Base-by-base conservation (phyloP, 2,797 vertebrate species). In the Melopsittacus undulatus region DNA sequence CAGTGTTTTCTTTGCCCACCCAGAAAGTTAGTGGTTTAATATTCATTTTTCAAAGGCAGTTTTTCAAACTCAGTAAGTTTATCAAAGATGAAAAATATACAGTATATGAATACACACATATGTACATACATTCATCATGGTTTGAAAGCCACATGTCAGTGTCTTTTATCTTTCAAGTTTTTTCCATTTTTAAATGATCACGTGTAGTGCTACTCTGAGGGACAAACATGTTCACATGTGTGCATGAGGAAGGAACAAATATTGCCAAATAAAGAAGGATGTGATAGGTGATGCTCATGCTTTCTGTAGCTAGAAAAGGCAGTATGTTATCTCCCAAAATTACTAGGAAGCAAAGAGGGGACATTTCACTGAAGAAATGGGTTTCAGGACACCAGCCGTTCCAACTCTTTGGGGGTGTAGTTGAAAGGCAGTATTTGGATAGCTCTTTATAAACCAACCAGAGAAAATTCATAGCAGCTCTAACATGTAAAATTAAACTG, bases 1-100 rank as follows among this genome's bases (percentile, higher is more conserved):
- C 27, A 32, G 21, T 5, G 72, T 80, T 85, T 95, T 46, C 80
- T 91, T 83, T 91, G 63, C 84, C 87, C 59, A 87, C 85, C 11
- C 48, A 82, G 81, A 56, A 89, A 54, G 34, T 54, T 83, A 62
- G 70, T 64, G 43, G 8, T 94, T 95, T 95, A 75, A 69, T 92
- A 70, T 62, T 83, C 24, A 6, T 43, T 89, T 30, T 61, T 49
- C 36, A 76, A 73, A 26, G 24, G 69, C 30, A 42, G 13, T 7
- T 26, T 73, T 34, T 81, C 40, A 48, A 54, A 70, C 26, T n/a
- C 32, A 46, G 26, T 24, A 59, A 70, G 46, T 7, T 64, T 34
- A 90, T 77, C 54, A 3, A 2, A 63, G 42, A 7, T 64, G 22
- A 93, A 91, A 89, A 78, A 34, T 54, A 40, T 0, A 2, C 34